These are phyloP conservation scores for Chrysochloris asiatica DNA, from an alignment of 2,113 vertebrate genomes.

Conservation along the genomic window DNA sequence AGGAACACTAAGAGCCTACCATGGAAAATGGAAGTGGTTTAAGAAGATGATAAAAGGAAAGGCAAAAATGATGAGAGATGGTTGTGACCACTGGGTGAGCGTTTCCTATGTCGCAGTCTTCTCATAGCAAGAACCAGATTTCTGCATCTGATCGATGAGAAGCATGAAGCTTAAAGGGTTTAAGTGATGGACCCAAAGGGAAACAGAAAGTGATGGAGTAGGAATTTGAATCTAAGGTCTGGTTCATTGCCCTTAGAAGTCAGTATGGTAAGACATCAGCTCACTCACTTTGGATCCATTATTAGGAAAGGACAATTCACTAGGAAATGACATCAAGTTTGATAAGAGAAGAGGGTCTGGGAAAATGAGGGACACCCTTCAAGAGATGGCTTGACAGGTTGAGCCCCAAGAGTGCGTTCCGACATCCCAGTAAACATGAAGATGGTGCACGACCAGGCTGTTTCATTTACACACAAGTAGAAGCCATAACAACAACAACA, in stretches of 20 bases:
- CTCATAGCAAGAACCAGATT: neutral
- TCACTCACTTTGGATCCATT: neutral
- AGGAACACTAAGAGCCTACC: too few relatives aligned
- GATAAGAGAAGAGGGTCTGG: neutral
- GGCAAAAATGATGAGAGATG: too few relatives aligned
- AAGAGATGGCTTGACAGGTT: neutral
- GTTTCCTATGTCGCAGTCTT: too few relatives aligned
- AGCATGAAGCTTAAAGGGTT: neutral
- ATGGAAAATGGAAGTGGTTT: too few relatives aligned
- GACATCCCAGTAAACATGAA: neutral
- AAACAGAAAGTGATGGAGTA: neutral
- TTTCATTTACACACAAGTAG: neutral
- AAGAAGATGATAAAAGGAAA: too few relatives aligned
- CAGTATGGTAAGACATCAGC: neutral
- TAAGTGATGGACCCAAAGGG: neutral
- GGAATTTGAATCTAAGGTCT: neutral
- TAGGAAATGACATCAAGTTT: neutral
- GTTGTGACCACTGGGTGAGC: too few relatives aligned
- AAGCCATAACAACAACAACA: too few relatives aligned
- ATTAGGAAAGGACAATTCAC: neutral
- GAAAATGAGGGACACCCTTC: neutral
- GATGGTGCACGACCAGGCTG: neutral
- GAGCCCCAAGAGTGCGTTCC: neutral
- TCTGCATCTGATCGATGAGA: neutral
- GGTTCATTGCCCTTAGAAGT: neutral